Conservation (phyloP, 2,113 vertebrate genomes). For the Caretta caretta region DNA sequence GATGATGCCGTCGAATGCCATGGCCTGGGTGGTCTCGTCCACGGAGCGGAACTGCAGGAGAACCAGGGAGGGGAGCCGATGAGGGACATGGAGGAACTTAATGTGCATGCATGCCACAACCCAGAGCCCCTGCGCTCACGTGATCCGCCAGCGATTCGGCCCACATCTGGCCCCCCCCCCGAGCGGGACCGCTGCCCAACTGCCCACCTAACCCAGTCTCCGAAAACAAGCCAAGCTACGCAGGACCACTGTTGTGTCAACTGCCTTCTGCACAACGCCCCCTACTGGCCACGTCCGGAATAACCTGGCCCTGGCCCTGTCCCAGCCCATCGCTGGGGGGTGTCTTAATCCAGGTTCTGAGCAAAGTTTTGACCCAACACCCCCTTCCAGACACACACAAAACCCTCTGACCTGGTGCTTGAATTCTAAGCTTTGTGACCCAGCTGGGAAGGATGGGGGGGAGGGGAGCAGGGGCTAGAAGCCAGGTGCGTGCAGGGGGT, state of each 20-base stretch:
- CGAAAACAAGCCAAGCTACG: background rate
- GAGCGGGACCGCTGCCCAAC: background rate
- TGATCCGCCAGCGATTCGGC: no score
- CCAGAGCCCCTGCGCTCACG: background rate
- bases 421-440: background rate
- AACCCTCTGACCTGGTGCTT: background rate
- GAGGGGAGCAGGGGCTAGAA: no score
- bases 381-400: background rate
- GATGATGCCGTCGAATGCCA: slow-evolving; percentile 95
- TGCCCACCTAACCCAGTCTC: no score
- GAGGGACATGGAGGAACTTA: no score
- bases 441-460: no score
- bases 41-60: slow-evolving; percentile 89
- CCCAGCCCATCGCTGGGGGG: no score
- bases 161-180: background rate
- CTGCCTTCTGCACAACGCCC: background rate
- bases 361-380: background rate
- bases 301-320: slow-evolving; percentile 39
- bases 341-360: background rate
- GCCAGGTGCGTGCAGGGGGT: no score
- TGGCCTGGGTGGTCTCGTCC: slow-evolving; percentile 94
- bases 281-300: background rate
- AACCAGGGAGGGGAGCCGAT: background rate
- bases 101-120: no score
- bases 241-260: background rate